phyloP scores from a whole-genome alignment of 2,113 vertebrate species.

The Ariopsis seemanni region DNA sequence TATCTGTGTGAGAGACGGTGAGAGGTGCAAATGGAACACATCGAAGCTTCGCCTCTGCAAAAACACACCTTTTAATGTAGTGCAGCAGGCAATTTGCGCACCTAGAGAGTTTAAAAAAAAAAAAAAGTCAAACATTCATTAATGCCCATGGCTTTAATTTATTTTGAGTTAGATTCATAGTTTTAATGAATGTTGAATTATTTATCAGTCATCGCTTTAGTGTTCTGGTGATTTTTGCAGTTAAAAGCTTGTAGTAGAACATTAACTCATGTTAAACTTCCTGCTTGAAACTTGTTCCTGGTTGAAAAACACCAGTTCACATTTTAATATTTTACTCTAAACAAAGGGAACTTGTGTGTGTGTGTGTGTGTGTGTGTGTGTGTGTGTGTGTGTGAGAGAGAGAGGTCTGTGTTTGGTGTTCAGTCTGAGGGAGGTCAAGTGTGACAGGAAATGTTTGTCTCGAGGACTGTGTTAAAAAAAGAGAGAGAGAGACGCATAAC shows the following conservation, averaged over 20 bases:
- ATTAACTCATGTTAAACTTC: slow-evolving; percentile 12
- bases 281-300: not conserved
- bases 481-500: not conserved
- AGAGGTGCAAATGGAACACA: not conserved
- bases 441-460: slow-evolving; percentile 30
- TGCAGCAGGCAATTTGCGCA: not conserved
- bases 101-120: not conserved
- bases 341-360: slow-evolving; percentile 14
- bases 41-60: not conserved
- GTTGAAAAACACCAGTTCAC: not conserved
- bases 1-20: slow-evolving; percentile 1
- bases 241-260: slow-evolving; percentile 6
- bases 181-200: not conserved
- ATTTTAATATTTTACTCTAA: not conserved
- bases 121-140: not conserved
- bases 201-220: not conserved
- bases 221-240: not conserved
- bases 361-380: too few species aligned
- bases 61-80: slow-evolving; percentile 19
- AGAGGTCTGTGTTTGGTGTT: slow-evolving; percentile 4
- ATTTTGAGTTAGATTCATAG: not conserved
- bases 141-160: not conserved
- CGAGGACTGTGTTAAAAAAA: not conserved
- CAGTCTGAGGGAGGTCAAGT: slow-evolving; percentile 4
- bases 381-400: too few species aligned